Evolutionary conservation across 2,797 vertebrate genomes (phyloP), one percentile per base, ranked within the genome.

Genomic region (Hyperoplus immaculatus): DNA sequence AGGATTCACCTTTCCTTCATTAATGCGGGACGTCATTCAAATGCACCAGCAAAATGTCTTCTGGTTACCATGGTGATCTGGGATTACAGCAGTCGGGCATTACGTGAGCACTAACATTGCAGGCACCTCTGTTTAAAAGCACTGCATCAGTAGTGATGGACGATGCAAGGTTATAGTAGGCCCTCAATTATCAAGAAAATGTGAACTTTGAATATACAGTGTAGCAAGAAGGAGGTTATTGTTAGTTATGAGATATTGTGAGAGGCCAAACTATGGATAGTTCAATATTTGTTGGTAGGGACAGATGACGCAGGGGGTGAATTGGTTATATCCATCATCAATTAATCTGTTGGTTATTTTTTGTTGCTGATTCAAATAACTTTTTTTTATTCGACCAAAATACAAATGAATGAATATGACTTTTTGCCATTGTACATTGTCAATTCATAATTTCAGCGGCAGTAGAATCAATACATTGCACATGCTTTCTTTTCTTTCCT

Each of bases 51-150:
- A 58, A 71, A 57, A 79, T 69, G 29, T 72, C 58, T 42, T 8
- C 63, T 71, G 47, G 75, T 81, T 74, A 13, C 80, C 62, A 69
- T 65, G 70, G 77, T 41, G 54, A 75, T 53, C 39, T 39, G 60
- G 6, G 66, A 61, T 50, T 18, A 38, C 47, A 39, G 45, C 5
- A 72, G 18, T 72, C n/a, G 21, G 15, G 13, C 47, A 38, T 62
- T 51, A 56, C 14, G 41, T 54, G 49, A 61, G 38, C 72, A 46
- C 47, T 8, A 50, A 65, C 49, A 57, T 46, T 65, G n/a, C 55
- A 47, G 53, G 18, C 46, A 2, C 7, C 62, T 51, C 50, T 42
- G 3, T 45, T 45, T 39, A 9, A 64, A 76, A 43, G 51, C 60
- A 47, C 4, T 41, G 50, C 9, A 13, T 16, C 38, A 69, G 8